Evolutionary conservation across 2,888 invertebrate species (phyloP), one percentile per base, ranked within the genome.

Genomic region (Chrysopilus asiliformis): DNA sequence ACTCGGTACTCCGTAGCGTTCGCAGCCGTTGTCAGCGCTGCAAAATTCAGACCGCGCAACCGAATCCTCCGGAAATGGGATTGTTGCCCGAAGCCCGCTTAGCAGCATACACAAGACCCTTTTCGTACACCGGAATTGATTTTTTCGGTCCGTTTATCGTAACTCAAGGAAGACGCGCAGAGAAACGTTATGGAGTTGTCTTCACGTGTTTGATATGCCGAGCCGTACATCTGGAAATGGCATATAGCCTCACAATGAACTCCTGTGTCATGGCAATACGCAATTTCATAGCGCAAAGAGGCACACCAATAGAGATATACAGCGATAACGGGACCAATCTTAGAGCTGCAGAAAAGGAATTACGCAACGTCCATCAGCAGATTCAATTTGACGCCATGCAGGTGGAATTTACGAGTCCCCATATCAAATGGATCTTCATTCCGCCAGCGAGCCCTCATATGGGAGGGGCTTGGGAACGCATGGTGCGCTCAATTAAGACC

Each of bases 201-300:
- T 40, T 46, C 9, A 44, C 44, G 3, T 47, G 43, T 16, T 16
- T 45, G 3, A 43, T 40, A 2, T 28, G 38, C 7, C 26, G 41
- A 10, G 44, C 44, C 4, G 20, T 43, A 1, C 43, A 45, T 26
- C 10, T 45, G 4, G 41, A 41, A 18, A 34, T 44, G 2, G 40
- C 46, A 46, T 48, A 52, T 50, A 51, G 40, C 40, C 48, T 43
- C 3, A 36, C 43, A 7, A 39, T 39, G 1, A 43, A 44, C 15
- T 39, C 41, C 2, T 42, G 44, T 29, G 34, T 43, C 2, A 16
- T 43, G 14, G 35, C 41, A 4, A 14, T 46, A 4, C 39, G 42
- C 10, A 25, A 39, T 4, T 40, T 45, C 4, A 26, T 39, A n/a
- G n/a, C n/a, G n/a, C n/a, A n/a, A n/a, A n/a, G n/a, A n/a, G n/a